Base-by-base conservation (phyloP, 2,888 invertebrate genomes). In the Tholera decimalis region DNA sequence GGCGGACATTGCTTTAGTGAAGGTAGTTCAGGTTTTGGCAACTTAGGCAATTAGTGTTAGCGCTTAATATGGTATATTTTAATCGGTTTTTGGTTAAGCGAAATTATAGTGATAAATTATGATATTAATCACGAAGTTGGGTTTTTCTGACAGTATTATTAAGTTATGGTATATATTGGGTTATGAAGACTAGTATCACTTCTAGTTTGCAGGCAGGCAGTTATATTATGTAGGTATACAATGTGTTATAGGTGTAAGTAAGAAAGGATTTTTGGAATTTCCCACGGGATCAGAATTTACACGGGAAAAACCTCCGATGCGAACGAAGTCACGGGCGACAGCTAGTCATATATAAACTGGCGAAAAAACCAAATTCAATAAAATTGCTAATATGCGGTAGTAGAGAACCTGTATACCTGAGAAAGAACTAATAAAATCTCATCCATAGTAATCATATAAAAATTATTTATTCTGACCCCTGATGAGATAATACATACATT, bases 351-450 rank as follows among this genome's bases (percentile, higher is more conserved):
- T n/a, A n/a, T n/a, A n/a, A n/a, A n/a, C n/a, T n/a, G n/a, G n/a
- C n/a, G n/a, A n/a, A n/a, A n/a, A n/a, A n/a, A n/a, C n/a, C n/a
- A 68, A 59, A 62, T 56, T n/a, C 18, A 24, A 78, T 68, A 68
- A 61, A 78, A 51, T 61, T 81, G 57, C 37, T 53, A 70, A 81
- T 73, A 61, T 43, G 50, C 46, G 7, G n/a, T 70, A 39, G 58
- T 61, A 61, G 65, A 41, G 49, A 46, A 70, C 60, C 70, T 72
- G 73, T 72, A 71, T 22, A 63, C 56, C 55, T 56, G 54, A 61
- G 58, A 77, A 58, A 59, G 37, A 35, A 39, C 46, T 1, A 72
- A 46, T 80, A 63, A 62, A 58, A 59, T 50, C 39, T 53, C n/a
- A 56, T 30, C 8, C 18, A 46, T 46, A 46, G 22, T 49, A 30